Conservation (phyloP, 2,888 invertebrate species). For the Diaperis boleti region DNA sequence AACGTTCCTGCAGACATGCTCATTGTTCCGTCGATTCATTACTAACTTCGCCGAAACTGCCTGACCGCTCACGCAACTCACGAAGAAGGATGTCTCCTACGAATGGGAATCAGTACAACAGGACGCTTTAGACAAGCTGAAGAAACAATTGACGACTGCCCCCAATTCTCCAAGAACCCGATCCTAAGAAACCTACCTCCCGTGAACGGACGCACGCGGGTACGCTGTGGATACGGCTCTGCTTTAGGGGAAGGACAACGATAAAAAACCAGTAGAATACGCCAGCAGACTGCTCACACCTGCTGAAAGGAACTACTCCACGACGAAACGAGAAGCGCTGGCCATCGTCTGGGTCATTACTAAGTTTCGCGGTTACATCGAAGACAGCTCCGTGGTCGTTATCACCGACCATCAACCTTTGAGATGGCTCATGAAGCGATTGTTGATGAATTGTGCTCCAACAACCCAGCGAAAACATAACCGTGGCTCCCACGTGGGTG, state of each 20-base stretch:
- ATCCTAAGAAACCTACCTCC: no score
- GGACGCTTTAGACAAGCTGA: constrained; percentile 44
- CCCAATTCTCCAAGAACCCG: no score
- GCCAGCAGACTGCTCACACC: constrained; percentile 43
- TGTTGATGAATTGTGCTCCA: background rate
- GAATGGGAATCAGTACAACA: constrained; percentile 26
- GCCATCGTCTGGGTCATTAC: constrained; percentile 53
- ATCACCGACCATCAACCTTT: constrained; percentile 65
- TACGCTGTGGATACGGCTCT: constrained; percentile 48
- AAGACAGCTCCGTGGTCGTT: constrained; percentile 55
- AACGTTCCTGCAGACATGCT: constrained; percentile 47
- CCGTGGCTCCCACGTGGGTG: background rate
- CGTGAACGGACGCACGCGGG: constrained; percentile 51
- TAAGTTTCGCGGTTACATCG: constrained; percentile 58
- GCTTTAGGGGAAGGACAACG: constrained; percentile 46
- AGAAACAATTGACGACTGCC: constrained; percentile 43
- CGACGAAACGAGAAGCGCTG: constrained; percentile 57
- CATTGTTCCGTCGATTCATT: constrained; percentile 48
- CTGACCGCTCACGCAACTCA: constrained; percentile 18
- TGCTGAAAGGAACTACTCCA: constrained; percentile 52
- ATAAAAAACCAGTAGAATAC: constrained; percentile 51
- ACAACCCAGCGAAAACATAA: background rate
- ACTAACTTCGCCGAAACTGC: constrained; percentile 17
- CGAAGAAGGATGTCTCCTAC: constrained; percentile 20
- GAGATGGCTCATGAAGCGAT: constrained; percentile 55